A percentile compares a stretch with the other conserved stretches of the same genome.
Evolutionary conservation across 1,140 invertebrate species (phyloP).

Genomic region (Drosophila teissieri): DNA sequence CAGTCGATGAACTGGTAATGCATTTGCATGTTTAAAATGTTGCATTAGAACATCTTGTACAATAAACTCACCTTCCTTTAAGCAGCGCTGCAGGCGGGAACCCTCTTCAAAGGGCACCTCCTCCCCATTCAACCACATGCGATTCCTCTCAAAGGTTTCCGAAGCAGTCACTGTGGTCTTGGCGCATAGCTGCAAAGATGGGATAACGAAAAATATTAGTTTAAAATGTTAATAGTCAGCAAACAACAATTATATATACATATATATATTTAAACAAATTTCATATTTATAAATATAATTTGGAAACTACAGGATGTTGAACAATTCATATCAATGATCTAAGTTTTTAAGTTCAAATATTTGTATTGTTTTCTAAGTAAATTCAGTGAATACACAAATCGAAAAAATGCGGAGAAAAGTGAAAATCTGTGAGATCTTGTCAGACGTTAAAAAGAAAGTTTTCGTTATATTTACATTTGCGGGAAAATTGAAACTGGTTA

Average conservation of each 20-base stretch:
- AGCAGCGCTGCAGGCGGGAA: constrained; percentile 90
- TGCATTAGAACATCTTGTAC: no score
- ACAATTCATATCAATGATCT: no score
- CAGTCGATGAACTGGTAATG: constrained; percentile 73
- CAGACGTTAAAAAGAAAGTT: constrained; percentile 4
- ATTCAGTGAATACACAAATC: neutral
- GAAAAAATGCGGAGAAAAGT: constrained; percentile 1
- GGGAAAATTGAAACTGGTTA: neutral
- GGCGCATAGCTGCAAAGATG: constrained; percentile 90
- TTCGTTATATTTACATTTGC: neutral
- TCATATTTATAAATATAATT: no score
- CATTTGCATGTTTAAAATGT: no score
- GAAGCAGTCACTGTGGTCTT: constrained; percentile 94
- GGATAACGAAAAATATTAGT: neutral
- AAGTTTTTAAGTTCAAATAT: no score
- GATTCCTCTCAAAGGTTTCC: constrained; percentile 89
- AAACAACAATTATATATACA: no score
- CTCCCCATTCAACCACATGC: constrained; percentile 95
- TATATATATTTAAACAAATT: no score
- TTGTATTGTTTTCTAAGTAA: no score
- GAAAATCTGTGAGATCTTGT: neutral
- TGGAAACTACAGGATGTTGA: no score
- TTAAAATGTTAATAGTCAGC: no score
- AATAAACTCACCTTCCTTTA: constrained; percentile 89
- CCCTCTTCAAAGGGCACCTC: constrained; percentile 90